A percentile compares a stretch with the other conserved stretches of the same genome.
Conservation (phyloP, 2,113 vertebrate species). For the Eidolon helvum region DNA sequence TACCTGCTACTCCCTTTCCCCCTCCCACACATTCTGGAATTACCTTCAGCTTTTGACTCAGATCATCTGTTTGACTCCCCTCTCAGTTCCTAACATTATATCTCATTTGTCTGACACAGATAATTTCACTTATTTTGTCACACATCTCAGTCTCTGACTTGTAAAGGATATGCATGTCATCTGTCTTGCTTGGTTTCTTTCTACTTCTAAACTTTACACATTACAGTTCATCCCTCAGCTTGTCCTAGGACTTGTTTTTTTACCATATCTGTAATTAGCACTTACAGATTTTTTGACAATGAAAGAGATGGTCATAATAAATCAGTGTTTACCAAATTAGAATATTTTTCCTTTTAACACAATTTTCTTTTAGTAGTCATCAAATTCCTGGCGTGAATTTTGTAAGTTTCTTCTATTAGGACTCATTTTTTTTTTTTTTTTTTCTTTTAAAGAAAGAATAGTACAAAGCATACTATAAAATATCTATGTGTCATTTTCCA, state of each 20-base stretch:
- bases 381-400: not conserved
- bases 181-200: not conserved
- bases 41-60: not conserved
- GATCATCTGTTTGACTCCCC: not conserved
- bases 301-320: conserved; percentile 20
- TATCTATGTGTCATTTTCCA: not conserved
- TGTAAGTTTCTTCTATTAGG: not conserved
- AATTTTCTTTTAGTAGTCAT: not conserved
- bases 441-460: not conserved
- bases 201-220: not conserved
- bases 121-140: conserved; percentile 8
- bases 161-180: not conserved
- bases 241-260: not conserved
- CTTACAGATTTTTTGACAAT: not conserved
- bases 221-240: not conserved
- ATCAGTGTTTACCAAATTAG: not conserved
- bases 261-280: not conserved
- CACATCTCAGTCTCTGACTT: not conserved
- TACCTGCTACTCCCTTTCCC: not conserved
- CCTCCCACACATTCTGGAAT: not conserved
- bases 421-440: not conserved
- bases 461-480: not conserved
- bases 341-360: not conserved
- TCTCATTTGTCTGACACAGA: not conserved
- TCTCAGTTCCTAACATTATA: not conserved